A percentile compares a stretch with the other conserved stretches of the same genome.
Conservation (phyloP, 2,797 vertebrate species). For the Sebastes taczanowskii region DNA sequence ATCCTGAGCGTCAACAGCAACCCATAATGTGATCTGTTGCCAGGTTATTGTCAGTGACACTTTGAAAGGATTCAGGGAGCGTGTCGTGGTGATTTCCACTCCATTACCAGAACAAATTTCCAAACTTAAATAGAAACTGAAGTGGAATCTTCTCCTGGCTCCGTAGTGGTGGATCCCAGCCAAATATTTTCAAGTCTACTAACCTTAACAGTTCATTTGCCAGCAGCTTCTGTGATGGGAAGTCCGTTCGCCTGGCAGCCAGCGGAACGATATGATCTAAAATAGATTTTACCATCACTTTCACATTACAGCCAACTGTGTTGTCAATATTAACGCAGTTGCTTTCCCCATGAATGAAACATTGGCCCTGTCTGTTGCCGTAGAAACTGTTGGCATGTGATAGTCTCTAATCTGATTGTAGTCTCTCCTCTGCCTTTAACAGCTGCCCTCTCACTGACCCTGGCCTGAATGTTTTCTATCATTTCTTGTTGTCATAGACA, state of each 20-base stretch:
- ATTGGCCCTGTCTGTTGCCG: constrained; percentile 25
- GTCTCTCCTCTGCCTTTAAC: neutral
- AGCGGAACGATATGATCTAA: neutral
- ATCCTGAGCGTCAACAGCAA: no score
- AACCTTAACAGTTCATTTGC: neutral
- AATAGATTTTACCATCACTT: neutral
- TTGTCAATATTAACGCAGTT: neutral
- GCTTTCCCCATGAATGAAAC: neutral
- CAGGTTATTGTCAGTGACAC: no score
- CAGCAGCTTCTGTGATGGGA: neutral
- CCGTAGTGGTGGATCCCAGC: neutral
- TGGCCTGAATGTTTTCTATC: neutral
- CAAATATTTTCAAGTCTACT: neutral
- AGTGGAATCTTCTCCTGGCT: neutral
- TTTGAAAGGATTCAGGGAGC: no score
- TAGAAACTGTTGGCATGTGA: constrained; percentile 8
- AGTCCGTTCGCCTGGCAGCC: neutral
- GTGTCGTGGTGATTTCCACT: no score
- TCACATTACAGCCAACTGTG: neutral
- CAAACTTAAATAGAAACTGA: neutral
- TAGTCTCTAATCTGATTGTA: constrained; percentile 26
- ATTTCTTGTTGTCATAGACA: neutral
- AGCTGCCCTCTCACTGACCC: neutral
- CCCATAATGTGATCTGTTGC: no score
- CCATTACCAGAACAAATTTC: neutral